Evolutionary conservation across 2,888 invertebrate species (phyloP).

Genomic region (Ernsta delagoae): DNA sequence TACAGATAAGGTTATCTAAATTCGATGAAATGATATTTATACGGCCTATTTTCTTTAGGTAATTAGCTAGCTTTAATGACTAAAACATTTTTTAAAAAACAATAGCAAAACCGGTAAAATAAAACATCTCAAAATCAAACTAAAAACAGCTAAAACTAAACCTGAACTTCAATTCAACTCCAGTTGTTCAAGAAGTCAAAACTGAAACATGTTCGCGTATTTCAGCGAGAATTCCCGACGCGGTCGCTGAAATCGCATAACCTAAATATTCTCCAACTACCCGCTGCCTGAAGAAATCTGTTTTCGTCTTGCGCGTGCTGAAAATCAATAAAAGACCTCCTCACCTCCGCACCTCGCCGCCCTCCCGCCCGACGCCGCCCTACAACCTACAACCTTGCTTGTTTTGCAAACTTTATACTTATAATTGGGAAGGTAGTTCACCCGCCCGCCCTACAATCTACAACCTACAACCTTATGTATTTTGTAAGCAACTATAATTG

Average conservation of each 20-base stretch:
- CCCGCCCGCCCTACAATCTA: too few species aligned
- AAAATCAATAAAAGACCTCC: slow-evolving; percentile 66
- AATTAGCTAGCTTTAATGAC: too few species aligned
- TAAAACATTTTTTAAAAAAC: too few species aligned
- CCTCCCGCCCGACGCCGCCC: slow-evolving; percentile 28
- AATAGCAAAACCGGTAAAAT: too few species aligned
- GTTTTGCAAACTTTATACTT: too few species aligned
- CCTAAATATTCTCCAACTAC: slow-evolving; percentile 28
- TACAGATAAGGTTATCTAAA: too few species aligned
- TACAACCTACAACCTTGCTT: slow-evolving; percentile 29
- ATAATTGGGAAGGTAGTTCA: too few species aligned
- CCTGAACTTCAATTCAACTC: not conserved
- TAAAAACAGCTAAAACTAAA: not conserved
- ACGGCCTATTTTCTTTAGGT: too few species aligned
- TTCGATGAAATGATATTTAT: too few species aligned
- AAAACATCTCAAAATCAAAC: too few species aligned
- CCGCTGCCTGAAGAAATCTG: slow-evolving; percentile 25
- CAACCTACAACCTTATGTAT: too few species aligned
- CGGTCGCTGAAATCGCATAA: slow-evolving; percentile 2
- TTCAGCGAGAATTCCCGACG: not conserved
- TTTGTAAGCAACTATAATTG: too few species aligned
- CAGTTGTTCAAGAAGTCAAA: not conserved
- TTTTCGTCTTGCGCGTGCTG: slow-evolving; percentile 61
- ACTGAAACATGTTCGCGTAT: not conserved
- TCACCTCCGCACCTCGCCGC: slow-evolving; percentile 39